phyloP scores from a whole-genome alignment of 2,797 vertebrate species.

The Phalloptychus januarius region DNA sequence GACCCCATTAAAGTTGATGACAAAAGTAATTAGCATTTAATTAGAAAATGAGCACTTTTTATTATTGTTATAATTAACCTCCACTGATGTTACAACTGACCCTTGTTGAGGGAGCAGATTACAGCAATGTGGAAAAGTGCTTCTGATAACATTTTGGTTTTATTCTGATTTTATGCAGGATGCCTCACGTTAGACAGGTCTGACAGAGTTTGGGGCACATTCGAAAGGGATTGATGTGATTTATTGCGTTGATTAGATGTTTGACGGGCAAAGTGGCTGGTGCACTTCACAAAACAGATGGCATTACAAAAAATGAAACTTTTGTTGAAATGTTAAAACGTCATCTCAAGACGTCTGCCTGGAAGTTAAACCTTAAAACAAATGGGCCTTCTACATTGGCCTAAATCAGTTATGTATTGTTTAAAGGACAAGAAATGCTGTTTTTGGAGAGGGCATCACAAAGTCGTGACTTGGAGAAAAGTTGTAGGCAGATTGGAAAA shows the following conservation, averaged over 20 bases:
- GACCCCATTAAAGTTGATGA: slow-evolving; percentile 75
- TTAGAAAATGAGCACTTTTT: slow-evolving; percentile 70
- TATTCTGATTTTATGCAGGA: slow-evolving; percentile 34
- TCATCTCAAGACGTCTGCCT: neutral
- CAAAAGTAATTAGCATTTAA: slow-evolving; percentile 73
- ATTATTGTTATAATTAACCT: slow-evolving; percentile 71
- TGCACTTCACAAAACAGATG: neutral
- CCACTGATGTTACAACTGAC: slow-evolving; percentile 63
- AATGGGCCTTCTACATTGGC: neutral
- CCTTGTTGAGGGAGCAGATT: slow-evolving; percentile 48
- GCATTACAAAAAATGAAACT: neutral
- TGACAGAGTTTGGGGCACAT: slow-evolving; percentile 31
- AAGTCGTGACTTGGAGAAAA: neutral
- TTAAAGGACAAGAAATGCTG: neutral
- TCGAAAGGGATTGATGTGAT: slow-evolving; percentile 37
- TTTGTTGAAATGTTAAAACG: neutral
- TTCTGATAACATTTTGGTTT: slow-evolving; percentile 26
- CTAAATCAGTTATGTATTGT: neutral
- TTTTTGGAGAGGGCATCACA: neutral
- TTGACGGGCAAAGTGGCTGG: too few relatives aligned
- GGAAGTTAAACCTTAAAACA: neutral
- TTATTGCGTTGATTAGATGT: neutral
- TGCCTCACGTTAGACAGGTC: slow-evolving; percentile 34
- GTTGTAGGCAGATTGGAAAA: neutral
- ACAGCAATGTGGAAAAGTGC: slow-evolving; percentile 23